phyloP scores from a whole-genome alignment of 2,113 vertebrate genomes.

The Aplodontia rufa region DNA sequence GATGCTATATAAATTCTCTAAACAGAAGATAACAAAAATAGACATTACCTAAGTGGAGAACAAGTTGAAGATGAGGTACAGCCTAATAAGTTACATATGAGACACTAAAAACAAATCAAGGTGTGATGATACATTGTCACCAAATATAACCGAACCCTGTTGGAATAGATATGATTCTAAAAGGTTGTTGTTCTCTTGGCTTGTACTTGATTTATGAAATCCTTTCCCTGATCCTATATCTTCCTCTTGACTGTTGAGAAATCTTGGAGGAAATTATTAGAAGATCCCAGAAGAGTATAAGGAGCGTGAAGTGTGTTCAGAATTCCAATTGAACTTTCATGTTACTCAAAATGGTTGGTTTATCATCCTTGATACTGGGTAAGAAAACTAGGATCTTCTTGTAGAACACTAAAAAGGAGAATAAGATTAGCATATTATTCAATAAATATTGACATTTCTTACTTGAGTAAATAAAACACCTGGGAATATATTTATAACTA shows the following conservation, averaged over 20 bases:
- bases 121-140: background rate
- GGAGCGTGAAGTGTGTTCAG: background rate
- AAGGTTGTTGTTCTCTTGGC: background rate
- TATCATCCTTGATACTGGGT: background rate
- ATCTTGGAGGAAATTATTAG: no score
- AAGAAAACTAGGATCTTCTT: background rate
- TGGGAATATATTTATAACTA: background rate
- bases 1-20: background rate
- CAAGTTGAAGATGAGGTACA: background rate
- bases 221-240: accelerated
- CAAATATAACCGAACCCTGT: background rate
- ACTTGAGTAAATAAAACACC: background rate
- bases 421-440: background rate
- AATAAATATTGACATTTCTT: background rate
- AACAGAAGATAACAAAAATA: background rate
- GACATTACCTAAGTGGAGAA: background rate
- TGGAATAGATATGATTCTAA: background rate
- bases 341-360: background rate
- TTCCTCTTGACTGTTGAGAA: background rate
- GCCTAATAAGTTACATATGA: background rate
- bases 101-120: background rate
- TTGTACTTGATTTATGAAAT: background rate
- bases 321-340: background rate
- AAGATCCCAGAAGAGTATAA: background rate
- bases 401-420: background rate